Evolutionary conservation across 2,888 invertebrate species (phyloP).

Genomic region (Cerastoderma edule): DNA sequence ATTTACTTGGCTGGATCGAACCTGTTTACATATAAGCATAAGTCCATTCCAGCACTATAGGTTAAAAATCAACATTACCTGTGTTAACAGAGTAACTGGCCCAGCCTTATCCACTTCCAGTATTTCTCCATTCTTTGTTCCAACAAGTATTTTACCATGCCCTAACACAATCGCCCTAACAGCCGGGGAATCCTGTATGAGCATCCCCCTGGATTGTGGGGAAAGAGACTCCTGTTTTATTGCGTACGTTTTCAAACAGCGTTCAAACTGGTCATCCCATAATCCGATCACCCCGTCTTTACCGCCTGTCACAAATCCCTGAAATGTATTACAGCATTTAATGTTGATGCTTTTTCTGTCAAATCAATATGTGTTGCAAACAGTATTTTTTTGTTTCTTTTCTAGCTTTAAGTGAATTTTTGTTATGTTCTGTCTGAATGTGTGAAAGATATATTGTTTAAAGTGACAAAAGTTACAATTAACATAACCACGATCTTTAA

Average conservation of each 20-base stretch:
- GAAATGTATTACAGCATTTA: too few relatives aligned
- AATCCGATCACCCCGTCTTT: conserved; percentile 84
- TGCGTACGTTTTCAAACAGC: conserved; percentile 82
- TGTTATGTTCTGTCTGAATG: too few relatives aligned
- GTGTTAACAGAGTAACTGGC: conserved; percentile 80
- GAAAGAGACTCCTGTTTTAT: conserved; percentile 79
- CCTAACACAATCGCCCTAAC: conserved; percentile 82
- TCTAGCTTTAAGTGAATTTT: too few relatives aligned
- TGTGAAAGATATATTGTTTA: too few relatives aligned
- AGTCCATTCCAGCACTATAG: too few relatives aligned
- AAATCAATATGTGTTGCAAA: too few relatives aligned
- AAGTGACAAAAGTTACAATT: too few relatives aligned
- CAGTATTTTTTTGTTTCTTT: too few relatives aligned
- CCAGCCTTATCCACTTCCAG: conserved; percentile 83
- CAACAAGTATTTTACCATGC: conserved; percentile 83
- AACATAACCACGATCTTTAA: too few relatives aligned
- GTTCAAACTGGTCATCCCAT: conserved; percentile 84
- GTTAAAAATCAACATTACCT: conserved; percentile 76
- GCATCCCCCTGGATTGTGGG: conserved; percentile 75
- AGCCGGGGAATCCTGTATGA: conserved; percentile 79
- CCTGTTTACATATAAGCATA: too few relatives aligned
- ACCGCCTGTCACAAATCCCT: conserved; percentile 84
- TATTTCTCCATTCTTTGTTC: conserved; percentile 84
- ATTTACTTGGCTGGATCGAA: too few relatives aligned
- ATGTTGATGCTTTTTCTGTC: too few relatives aligned